Evolutionary conservation across 2,797 vertebrate genomes (phyloP), one percentile per base, ranked within the genome.

Genomic region (Pangasius macronema): DNA sequence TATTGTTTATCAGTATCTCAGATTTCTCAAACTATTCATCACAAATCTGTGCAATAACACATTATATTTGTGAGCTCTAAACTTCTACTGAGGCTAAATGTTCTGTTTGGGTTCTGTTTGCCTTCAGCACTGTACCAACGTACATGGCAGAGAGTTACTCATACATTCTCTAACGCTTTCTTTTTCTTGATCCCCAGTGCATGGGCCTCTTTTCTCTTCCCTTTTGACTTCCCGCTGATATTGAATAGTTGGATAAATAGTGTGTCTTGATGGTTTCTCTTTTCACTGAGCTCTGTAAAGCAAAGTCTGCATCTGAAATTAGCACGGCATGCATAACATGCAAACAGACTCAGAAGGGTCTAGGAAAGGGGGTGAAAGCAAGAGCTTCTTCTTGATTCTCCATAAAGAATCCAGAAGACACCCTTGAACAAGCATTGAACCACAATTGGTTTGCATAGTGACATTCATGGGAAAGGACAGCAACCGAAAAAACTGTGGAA

Each of bases 271-370:
- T 92, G 90, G 89, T 92, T 90, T 92, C 89, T 91, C 90, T 89
- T 92, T 91, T 91, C 90, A 89, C 80, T 85, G 88, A 88, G 88
- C n/a, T 79, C 85, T 82, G 68, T 68, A 90, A 84, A 73, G 90
- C 92, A 92, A 90, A 92, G 89, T 90, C 89, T 93, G 93, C 92
- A 93, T 95, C 92, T 88, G 88, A 94, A 94, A 93, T 91, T 90
- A 93, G 89, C 85, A 65, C 33, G 63, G 89, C 87, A 93, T 92
- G 92, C 92, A 94, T 88, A 91, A 89, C 76, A 89, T 93, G 87
- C 88, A 92, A 93, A 91, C 91, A 92, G 30, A 53, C 10, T 49
- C 24, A n/a, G 83, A 84, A 59, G 8, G 13, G 86, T 84, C 67
- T 61, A 86, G 86, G 75, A 90, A 91, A 88, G 88, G 86, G 88